phyloP scores from a whole-genome alignment of 2,113 vertebrate species.

The Ophthalmotilapia sp. region DNA sequence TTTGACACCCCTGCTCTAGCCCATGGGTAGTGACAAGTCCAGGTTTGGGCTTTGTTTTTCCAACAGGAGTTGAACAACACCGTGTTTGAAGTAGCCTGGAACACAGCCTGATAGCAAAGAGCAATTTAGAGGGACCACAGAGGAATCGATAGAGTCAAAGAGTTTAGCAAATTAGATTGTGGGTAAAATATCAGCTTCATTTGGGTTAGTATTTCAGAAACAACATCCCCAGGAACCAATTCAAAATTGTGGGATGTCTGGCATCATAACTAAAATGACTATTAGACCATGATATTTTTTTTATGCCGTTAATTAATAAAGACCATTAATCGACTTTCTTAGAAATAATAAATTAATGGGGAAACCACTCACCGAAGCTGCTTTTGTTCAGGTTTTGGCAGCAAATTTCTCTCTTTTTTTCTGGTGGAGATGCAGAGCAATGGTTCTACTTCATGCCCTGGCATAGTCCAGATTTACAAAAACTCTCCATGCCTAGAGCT shows the following conservation, averaged over 20 bases:
- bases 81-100: neutral
- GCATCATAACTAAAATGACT: neutral
- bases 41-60: neutral
- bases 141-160: neutral
- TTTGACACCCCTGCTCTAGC: neutral
- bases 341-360: neutral
- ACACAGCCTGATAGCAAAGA: neutral
- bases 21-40: neutral
- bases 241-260: neutral
- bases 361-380: neutral
- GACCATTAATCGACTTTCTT: neutral
- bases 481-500: neutral
- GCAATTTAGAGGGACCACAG: neutral
- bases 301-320: neutral
- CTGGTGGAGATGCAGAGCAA: neutral
- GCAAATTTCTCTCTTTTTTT: neutral
- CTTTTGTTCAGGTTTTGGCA: neutral
- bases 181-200: neutral
- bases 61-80: neutral
- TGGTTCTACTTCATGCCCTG: neutral
- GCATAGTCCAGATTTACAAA: neutral
- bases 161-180: neutral
- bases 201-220: neutral
- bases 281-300: neutral
- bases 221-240: neutral